phyloP scores from a whole-genome alignment of 2,797 vertebrate genomes.

The Mastacembelus armatus region DNA sequence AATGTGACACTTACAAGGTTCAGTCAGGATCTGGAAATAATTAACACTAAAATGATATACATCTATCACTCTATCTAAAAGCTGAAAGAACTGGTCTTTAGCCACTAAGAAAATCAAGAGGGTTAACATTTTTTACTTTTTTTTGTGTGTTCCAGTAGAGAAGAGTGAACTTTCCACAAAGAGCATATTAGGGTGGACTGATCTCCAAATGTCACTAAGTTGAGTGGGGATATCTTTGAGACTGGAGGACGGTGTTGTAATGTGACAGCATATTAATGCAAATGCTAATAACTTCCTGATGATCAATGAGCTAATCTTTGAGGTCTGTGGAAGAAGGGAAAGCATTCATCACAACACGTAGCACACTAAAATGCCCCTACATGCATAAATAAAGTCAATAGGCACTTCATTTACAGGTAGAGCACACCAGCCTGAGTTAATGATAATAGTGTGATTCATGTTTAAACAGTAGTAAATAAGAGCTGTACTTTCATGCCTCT shows the following conservation, averaged over 20 bases:
- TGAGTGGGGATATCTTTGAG: slow-evolving; percentile 1
- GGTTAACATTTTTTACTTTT: slow-evolving; percentile 19
- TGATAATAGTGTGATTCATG: background rate
- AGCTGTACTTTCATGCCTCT: no score
- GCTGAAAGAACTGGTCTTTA: slow-evolving; percentile 6
- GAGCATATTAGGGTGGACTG: background rate
- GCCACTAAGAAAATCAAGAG: slow-evolving; percentile 1
- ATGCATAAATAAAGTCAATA: background rate
- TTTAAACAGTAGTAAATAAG: no score
- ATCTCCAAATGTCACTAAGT: slow-evolving; percentile 40
- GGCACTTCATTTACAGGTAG: no score
- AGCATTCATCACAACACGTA: slow-evolving; percentile 1
- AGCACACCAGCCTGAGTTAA: background rate
- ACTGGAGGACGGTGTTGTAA: slow-evolving; percentile 9
- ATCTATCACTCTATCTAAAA: background rate
- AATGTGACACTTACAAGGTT: no score
- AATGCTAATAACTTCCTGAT: slow-evolving; percentile 25
- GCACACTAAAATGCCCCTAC: slow-evolving; percentile 3
- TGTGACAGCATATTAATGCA: slow-evolving; percentile 23
- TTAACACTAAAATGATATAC: background rate
- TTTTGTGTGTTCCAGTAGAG: background rate
- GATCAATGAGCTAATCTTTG: slow-evolving; percentile 28
- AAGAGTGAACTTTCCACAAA: slow-evolving; percentile 21
- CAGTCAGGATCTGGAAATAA: no score
- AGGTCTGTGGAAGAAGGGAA: slow-evolving; percentile 2